phyloP scores from a whole-genome alignment of 35 echinoderm and acorn worm genomes.

The Holothuria glaberrima region DNA sequence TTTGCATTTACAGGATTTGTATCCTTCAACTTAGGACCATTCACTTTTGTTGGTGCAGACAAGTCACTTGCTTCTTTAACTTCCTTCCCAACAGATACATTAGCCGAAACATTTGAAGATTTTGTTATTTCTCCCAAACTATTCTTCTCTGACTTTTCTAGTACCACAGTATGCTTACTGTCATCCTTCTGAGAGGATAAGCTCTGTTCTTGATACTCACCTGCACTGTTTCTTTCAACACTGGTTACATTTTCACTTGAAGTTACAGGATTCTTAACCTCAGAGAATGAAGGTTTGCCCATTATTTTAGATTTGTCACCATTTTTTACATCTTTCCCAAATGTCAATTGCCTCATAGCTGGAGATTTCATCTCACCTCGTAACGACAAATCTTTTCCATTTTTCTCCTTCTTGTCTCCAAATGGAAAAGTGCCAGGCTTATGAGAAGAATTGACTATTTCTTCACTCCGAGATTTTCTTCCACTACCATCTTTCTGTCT shows the following conservation, averaged over 20 bases:
- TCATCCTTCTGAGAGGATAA: not conserved
- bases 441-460: not conserved
- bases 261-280: not conserved
- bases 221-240: not conserved
- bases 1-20: too few species aligned
- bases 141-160: not conserved
- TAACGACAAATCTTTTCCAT: not conserved
- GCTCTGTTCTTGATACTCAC: too few species aligned
- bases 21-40: too few species aligned
- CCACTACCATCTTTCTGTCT: conserved; percentile 36
- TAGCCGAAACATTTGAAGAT: too few species aligned
- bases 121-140: too few species aligned
- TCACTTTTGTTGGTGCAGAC: too few species aligned
- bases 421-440: not conserved
- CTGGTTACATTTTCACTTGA: not conserved
- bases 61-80: too few species aligned
- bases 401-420: conserved; percentile 2
- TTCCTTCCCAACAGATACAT: too few species aligned
- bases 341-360: conserved; percentile 28
- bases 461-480: conserved; percentile 21
- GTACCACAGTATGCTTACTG: not conserved
- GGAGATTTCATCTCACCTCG: conserved; percentile 44
- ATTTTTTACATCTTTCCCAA: not conserved
- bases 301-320: too few species aligned
- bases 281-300: not conserved